These are phyloP conservation scores for Neolamprologus sp. DNA, from an alignment of 2,113 vertebrate genomes.

Conservation along the genomic window DNA sequence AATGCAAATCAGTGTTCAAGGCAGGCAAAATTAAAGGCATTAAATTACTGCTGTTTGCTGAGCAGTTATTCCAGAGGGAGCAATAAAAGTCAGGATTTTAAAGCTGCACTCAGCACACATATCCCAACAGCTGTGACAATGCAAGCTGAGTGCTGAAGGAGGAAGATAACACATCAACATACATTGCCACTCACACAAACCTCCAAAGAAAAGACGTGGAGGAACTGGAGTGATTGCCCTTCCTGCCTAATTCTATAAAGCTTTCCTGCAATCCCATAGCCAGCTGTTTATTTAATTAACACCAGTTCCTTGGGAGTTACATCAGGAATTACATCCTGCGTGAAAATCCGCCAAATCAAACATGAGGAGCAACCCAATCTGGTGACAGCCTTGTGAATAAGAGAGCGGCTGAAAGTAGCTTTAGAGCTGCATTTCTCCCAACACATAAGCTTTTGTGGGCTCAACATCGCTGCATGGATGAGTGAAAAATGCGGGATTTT, in stretches of 20 bases:
- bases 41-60: neutral
- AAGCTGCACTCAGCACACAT: neutral
- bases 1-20: neutral
- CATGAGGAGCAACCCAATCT: neutral
- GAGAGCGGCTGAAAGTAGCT: neutral
- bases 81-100: neutral
- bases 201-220: neutral
- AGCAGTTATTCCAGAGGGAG: neutral
- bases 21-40: neutral
- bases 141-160: neutral
- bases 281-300: neutral
- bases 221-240: neutral
- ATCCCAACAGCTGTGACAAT: neutral
- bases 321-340: neutral
- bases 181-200: neutral
- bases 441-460: neutral
- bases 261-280: neutral
- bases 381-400: neutral
- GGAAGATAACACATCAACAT: neutral
- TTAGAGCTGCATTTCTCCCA: neutral
- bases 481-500: neutral
- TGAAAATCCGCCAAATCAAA: neutral
- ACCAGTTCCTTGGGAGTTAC: neutral
- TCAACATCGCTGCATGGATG: too few species aligned
- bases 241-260: constrained; percentile 10